A percentile compares a stretch with the other conserved stretches of the same genome.
Evolutionary conservation across 2,797 vertebrate species (phyloP).

Genomic region (Falco biarmicus): DNA sequence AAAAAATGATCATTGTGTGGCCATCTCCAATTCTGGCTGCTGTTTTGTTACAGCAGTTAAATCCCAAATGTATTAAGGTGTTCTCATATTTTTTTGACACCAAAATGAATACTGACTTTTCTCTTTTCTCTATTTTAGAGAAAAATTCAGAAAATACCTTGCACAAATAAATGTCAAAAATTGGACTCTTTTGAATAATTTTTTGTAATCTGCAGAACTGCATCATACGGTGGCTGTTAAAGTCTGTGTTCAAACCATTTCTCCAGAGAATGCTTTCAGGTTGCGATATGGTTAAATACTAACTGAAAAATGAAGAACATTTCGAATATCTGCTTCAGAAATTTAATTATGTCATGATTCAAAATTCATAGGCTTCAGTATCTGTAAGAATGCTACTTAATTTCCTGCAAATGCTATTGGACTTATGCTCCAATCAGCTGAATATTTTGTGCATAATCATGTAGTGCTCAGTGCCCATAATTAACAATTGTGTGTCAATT

Average conservation of each 20-base stretch:
- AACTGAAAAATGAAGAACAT: conserved; percentile 52
- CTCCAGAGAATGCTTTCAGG: background rate
- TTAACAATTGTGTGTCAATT: conserved; percentile 71
- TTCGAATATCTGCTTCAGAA: conserved; percentile 53
- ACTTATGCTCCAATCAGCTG: conserved; percentile 62
- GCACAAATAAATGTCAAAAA: background rate
- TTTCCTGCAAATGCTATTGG: conserved; percentile 60
- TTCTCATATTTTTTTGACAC: background rate
- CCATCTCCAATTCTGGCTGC: background rate
- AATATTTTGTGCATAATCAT: conserved; percentile 70
- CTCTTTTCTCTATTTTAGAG: background rate
- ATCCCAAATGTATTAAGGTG: background rate
- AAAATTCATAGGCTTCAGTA: conserved; percentile 60
- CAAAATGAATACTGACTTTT: background rate
- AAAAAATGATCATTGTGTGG: fast-evolving
- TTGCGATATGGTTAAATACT: background rate
- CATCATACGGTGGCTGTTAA: background rate
- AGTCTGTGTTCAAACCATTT: background rate
- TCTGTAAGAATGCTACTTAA: conserved; percentile 69
- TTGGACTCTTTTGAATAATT: background rate
- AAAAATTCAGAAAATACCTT: background rate
- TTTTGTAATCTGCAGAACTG: background rate
- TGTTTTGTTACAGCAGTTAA: background rate
- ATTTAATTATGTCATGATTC: conserved; percentile 68
- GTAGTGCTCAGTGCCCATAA: conserved; percentile 67